These are phyloP conservation scores for Nannobrachium achirus DNA, from an alignment of 2,113 vertebrate genomes.

Conservation along the genomic window DNA sequence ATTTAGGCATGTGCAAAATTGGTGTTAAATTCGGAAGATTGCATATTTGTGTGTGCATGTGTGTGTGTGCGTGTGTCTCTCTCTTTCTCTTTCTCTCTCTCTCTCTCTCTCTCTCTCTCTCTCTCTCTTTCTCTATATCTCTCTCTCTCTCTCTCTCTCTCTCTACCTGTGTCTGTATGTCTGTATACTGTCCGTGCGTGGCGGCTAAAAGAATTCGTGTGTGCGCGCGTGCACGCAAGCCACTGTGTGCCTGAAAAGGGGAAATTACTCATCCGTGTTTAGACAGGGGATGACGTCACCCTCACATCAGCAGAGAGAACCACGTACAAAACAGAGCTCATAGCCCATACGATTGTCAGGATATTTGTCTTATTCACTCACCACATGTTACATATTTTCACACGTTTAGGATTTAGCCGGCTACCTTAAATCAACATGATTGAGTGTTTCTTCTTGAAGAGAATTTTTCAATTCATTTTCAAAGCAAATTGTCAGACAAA, in stretches of 20 bases:
- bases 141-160: no score
- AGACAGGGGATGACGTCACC: slow-evolving; percentile 60
- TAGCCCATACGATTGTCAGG: slow-evolving; percentile 26
- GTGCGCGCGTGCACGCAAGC: neutral
- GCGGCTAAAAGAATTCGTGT: neutral
- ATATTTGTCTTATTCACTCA: neutral
- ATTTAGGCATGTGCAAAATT: slow-evolving; percentile 56
- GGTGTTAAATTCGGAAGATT: slow-evolving; percentile 52
- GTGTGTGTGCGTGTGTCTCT: no score
- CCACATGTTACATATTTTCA: neutral
- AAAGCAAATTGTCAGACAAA: no score
- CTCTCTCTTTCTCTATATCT: no score
- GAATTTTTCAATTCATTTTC: no score
- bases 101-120: no score
- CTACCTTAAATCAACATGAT: no score
- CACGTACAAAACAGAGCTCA: slow-evolving; percentile 20
- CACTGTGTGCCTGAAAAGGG: no score
- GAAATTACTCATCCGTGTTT: slow-evolving; percentile 41
- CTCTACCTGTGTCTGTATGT: neutral
- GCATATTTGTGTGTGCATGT: neutral
- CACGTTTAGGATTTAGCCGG: neutral
- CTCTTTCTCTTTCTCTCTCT: no score
- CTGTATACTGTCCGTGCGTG: neutral
- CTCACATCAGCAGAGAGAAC: slow-evolving; percentile 14
- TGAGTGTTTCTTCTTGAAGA: no score